Base-by-base conservation (phyloP, 2,113 vertebrate genomes). In the Scophthalmus maximus region DNA sequence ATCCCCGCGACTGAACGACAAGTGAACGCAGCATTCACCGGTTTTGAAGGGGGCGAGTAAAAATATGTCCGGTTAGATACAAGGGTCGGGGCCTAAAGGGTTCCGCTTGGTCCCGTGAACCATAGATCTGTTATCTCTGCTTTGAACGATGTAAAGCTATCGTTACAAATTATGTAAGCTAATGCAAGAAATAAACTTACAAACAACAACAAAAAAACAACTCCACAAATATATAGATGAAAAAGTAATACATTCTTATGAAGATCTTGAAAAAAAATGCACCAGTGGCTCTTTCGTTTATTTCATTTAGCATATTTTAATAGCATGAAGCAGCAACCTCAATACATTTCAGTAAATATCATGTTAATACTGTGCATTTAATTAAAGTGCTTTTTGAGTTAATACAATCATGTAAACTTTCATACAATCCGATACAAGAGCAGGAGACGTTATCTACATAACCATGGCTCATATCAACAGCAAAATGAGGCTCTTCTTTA, bases 91-190 rank as follows among this genome's bases (percentile, higher is more conserved):
- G 2, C 1, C 1, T 25, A 1, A 0, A 20, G 0, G 1, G 75
- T 90, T 89, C 89, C 85, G 66, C 60, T 32, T 32, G 4, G 4
- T 17, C 14, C n/a, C n/a, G n/a, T n/a, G n/a, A n/a, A n/a, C n/a
- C n/a, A n/a, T n/a, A n/a, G n/a, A n/a, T n/a, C n/a, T n/a, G n/a
- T n/a, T n/a, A n/a, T n/a, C n/a, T n/a, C n/a, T n/a, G n/a, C n/a
- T n/a, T n/a, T n/a, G n/a, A n/a, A n/a, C n/a, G n/a, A n/a, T n/a
- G n/a, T n/a, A n/a, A n/a, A n/a, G n/a, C n/a, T n/a, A n/a, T n/a
- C n/a, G n/a, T n/a, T n/a, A n/a, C n/a, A n/a, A n/a, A n/a, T n/a
- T n/a, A n/a, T n/a, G n/a, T n/a, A n/a, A n/a, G n/a, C n/a, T n/a
- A n/a, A n/a, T n/a, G n/a, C n/a, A n/a, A n/a, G n/a, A n/a, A n/a